A percentile compares a stretch with the other conserved stretches of the same genome.
Conservation (phyloP, 2,113 vertebrate genomes). For the Pluvialis apricaria region DNA sequence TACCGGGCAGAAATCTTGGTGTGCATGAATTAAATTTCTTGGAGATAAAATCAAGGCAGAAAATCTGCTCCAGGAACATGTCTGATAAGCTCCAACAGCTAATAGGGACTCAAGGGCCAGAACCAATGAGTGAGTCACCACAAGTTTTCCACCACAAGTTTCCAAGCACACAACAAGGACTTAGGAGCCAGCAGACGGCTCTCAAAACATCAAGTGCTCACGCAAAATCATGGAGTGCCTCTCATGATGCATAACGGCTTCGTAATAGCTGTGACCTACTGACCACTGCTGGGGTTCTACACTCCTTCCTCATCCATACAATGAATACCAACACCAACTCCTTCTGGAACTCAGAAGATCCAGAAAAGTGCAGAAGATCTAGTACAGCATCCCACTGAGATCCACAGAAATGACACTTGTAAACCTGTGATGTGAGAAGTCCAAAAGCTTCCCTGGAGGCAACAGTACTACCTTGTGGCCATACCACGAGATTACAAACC, state of each 20-base stretch:
- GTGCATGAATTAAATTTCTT: neutral
- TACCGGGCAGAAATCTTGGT: neutral
- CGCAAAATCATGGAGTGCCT: neutral
- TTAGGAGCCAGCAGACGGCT: neutral
- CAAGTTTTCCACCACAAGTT: neutral
- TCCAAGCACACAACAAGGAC: neutral
- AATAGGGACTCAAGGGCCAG: neutral
- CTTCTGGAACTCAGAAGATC: neutral
- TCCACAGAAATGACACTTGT: neutral
- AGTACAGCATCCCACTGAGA: neutral
- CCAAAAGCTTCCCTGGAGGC: neutral
- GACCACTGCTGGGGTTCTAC: neutral
- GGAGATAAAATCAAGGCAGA: neutral
- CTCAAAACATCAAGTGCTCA: neutral
- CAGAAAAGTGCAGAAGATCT: neutral
- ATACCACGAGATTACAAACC: neutral
- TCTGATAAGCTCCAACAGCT: neutral
- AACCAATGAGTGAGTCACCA: neutral
- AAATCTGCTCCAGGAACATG: neutral
- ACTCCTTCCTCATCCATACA: neutral
- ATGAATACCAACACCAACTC: neutral
- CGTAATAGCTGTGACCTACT: neutral
- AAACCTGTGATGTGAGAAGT: neutral
- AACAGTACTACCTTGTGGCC: neutral
- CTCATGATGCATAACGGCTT: accelerated